phyloP scores from a whole-genome alignment of 2,113 vertebrate genomes.

The Cathartes aura region DNA sequence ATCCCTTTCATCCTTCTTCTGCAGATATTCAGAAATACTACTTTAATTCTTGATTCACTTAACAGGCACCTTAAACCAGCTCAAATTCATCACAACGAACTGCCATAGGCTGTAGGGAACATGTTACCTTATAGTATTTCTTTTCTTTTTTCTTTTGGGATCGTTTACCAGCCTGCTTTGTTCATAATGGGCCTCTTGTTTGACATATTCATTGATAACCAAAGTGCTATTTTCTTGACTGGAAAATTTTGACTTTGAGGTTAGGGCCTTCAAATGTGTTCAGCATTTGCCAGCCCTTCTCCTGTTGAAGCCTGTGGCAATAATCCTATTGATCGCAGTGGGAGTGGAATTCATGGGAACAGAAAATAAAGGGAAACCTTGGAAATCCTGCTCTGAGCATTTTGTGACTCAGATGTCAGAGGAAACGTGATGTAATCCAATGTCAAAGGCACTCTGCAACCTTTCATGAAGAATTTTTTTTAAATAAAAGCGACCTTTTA shows the following conservation, averaged over 20 bases:
- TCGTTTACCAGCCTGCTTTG: not conserved
- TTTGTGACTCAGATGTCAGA: slow-evolving; percentile 34
- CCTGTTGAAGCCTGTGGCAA: not conserved
- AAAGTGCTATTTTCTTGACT: not conserved
- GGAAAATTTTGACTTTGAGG: slow-evolving; percentile 13
- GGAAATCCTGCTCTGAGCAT: slow-evolving; percentile 45
- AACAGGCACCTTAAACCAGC: not conserved
- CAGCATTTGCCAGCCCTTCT: not conserved
- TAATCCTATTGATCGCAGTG: not conserved
- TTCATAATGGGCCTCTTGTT: not conserved
- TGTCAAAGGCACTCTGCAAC: not conserved
- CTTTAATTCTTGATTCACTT: not conserved
- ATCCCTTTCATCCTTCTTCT: not conserved
- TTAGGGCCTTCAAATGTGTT: not conserved
- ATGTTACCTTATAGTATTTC: not conserved
- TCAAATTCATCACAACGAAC: not conserved
- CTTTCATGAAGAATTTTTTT: not conserved
- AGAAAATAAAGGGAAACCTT: slow-evolving; percentile 21
- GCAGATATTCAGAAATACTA: not conserved
- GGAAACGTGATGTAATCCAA: slow-evolving; percentile 39
- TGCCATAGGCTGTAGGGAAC: not conserved
- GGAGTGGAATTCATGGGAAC: not conserved
- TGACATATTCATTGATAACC: not conserved
- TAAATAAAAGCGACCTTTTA: slow-evolving; percentile 14
- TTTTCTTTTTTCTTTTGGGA: not conserved